Evolutionary conservation across 2,113 vertebrate genomes (phyloP), one percentile per base, ranked within the genome.

Genomic region (Poecilia latipinna): DNA sequence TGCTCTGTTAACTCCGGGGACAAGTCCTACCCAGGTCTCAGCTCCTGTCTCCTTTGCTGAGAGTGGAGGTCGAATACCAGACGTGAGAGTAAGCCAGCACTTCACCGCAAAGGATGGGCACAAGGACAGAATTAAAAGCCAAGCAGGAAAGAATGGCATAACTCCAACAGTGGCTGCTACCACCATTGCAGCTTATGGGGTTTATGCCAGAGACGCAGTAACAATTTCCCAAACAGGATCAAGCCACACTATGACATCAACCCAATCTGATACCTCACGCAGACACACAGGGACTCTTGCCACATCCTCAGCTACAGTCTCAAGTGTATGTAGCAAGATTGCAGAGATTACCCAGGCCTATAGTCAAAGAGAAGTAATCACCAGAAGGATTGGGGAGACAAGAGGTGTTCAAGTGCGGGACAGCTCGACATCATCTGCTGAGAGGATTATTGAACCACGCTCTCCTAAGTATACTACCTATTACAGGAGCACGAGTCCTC

Each of bases 81-180:
- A 99, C 42, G 98, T 99, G 22, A 91, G 94, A 11, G 96, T 99
- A 70, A 99, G 98, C 22, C 98, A 99, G 86, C 97, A 99, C 86
- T 99, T 97, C 81, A 94, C 95, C 65, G 68, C 86, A 26, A 98
- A 97, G 91, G 97, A 98, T 83, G 93, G 92, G 32, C 95, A 95
- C 70, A 94, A 94, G 88, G 96, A 98, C 17, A 68, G 91, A n/a
- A 87, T 94, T 76, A 96, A 94, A 90, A 89, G 94, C 77, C 96
- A 96, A 82, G 91, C 94, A 35, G 75, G 94, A 31, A 94, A 95
- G 0, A 92, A 93, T 80, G 94, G 91, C 0, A 94, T 96, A 31
- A 92, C 94, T 82, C 90, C 94, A 3, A 68, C 86, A 64, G 92
- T 80, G 74, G 92, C 86, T 0, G 93, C 95, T 71, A 95, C 95